Conservation (phyloP, 2,797 vertebrate genomes). For the Amphiprion clarkii region DNA sequence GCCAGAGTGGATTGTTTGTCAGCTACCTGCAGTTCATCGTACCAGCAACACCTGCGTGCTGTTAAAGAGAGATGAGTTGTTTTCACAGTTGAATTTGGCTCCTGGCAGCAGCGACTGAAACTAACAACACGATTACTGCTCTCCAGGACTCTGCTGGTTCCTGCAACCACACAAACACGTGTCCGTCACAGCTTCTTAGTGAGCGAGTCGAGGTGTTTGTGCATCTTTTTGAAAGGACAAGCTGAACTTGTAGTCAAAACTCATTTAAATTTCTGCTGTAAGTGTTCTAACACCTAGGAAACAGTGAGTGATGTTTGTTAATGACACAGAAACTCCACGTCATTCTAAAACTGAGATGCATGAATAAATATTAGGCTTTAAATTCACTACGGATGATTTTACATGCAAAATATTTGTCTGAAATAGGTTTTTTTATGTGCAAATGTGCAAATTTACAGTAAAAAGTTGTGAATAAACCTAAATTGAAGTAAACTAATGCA, state of each 20-base stretch:
- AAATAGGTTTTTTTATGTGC: too few relatives aligned
- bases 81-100: not conserved
- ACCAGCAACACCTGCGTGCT: not conserved
- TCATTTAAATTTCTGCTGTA: not conserved
- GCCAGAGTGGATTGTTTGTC: not conserved
- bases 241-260: not conserved
- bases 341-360: not conserved
- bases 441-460: too few relatives aligned
- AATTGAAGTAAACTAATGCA: too few relatives aligned
- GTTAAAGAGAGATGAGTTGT: not conserved
- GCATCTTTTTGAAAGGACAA: not conserved
- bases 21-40: not conserved
- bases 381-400: not conserved
- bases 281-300: not conserved
- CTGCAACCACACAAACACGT: not conserved
- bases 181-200: not conserved
- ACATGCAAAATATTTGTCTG: not conserved
- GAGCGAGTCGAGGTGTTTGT: too few relatives aligned
- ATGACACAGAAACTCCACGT: not conserved
- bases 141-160: not conserved
- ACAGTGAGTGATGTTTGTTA: not conserved
- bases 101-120: constrained; percentile 24
- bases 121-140: constrained; percentile 11
- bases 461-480: too few relatives aligned
- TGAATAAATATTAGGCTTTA: not conserved